Evolutionary conservation across 2,797 vertebrate genomes (phyloP).

Genomic region (Balearica regulorum): DNA sequence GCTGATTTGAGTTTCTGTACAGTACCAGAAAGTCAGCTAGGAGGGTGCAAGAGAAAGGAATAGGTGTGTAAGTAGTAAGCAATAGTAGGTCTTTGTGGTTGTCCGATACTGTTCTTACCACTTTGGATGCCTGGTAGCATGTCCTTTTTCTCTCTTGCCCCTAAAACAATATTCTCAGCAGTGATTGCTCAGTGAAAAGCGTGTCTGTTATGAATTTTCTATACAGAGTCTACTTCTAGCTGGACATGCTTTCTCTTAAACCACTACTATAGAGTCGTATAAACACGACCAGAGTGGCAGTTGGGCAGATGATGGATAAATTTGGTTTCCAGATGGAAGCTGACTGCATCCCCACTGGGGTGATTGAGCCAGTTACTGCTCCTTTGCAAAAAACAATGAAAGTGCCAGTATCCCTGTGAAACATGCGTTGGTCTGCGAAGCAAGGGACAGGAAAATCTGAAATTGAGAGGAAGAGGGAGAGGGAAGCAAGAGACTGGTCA

Average conservation of each 20-base stretch:
- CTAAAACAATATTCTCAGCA: background rate
- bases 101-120: background rate
- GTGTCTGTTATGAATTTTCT: rapidly evolving
- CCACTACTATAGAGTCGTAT: rapidly evolving
- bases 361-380: background rate
- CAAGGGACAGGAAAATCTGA: background rate
- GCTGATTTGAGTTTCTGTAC: background rate
- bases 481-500: background rate
- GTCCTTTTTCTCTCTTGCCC: background rate
- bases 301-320: background rate
- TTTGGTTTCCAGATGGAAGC: background rate
- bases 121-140: background rate
- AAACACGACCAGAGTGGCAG: background rate
- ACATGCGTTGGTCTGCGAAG: background rate
- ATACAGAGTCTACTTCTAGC: background rate
- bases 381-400: background rate
- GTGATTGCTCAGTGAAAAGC: background rate
- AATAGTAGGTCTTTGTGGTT: background rate
- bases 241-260: background rate
- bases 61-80: background rate
- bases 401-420: background rate
- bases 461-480: background rate
- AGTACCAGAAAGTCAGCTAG: background rate
- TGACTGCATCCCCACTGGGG: background rate
- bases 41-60: background rate